Evolutionary conservation across 2,113 vertebrate genomes (phyloP), one percentile per base, ranked within the genome.

Genomic region (Dicerorhinus sumatrensis): DNA sequence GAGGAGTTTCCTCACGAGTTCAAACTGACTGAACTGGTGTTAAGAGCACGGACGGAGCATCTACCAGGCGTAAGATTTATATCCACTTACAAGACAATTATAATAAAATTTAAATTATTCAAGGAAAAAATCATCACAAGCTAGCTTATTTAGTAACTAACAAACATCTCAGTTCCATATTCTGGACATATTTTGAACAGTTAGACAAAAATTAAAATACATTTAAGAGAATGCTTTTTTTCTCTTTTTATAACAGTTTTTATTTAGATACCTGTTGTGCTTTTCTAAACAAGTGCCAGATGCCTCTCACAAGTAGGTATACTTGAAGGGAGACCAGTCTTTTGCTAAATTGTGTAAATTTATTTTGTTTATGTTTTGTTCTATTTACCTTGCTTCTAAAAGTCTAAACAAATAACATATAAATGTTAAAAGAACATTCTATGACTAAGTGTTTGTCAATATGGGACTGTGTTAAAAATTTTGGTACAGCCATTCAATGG

Each of bases 51-150:
- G 39, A 91, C 85, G 67, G 31, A 54, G 51, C 51, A 54, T 54
- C 51, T 31, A 77, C 8, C 1, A 94, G 65, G 25, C 72, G 4
- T 54, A 56, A 51, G 23, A 58, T 33, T 69, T 85, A 90, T 23
- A 60, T 46, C 2, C 29, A 95, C 31, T 92, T 76, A 63, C 2
- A 62, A 88, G 51, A 75, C 10, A 95, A 85, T 56, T 75, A 82
- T 58, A 80, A 63, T 93, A 72, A 93, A 92, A 77, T 51, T 89
- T 75, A 89, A 94, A 67, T 89, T 75, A 95, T 20, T 63, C 23
- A 87, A 91, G 56, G 33, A 91, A 89, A 97, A 92, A 96, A 89
- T 51, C 12, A 89, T 85, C 51, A 58, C 81, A 62, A 92, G 33
- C 23, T 63, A 75, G 77, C 11, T 90, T 95, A 90, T 42, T 81